Conservation (phyloP, 1,140 invertebrate species). For the Myzus persicae region DNA sequence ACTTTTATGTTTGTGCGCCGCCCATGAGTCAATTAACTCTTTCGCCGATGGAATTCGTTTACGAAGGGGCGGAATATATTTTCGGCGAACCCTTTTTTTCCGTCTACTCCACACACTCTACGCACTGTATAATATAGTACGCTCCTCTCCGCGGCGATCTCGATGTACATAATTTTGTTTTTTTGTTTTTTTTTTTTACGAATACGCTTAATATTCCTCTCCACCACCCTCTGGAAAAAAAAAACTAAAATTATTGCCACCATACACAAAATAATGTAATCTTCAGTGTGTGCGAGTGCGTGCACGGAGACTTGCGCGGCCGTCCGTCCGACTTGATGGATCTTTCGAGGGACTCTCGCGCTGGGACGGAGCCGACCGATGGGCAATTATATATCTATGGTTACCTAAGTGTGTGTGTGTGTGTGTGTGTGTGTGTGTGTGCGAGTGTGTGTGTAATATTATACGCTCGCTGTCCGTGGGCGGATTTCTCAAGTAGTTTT, state of each 20-base stretch:
- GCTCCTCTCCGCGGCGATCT: not conserved
- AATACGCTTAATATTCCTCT: not conserved
- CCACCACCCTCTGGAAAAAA: not conserved
- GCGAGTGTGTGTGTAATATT: not conserved
- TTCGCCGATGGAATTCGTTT: slow-evolving; percentile 56
- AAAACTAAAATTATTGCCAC: not conserved
- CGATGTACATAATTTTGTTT: not conserved
- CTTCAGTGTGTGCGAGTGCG: not conserved
- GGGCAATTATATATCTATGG: not conserved
- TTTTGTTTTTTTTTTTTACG: slow-evolving; percentile 21
- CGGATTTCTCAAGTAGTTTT: slow-evolving; percentile 58
- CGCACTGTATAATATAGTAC: not conserved
- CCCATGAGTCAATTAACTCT: slow-evolving; percentile 56
- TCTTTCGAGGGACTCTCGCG: slow-evolving; percentile 5
- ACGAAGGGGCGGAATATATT: slow-evolving; percentile 57
- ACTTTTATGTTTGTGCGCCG: slow-evolving; percentile 46
- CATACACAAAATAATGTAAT: not conserved
- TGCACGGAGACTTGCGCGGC: not conserved
- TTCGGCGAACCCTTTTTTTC: slow-evolving; percentile 55
- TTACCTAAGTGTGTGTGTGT: not conserved
- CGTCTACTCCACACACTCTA: not conserved
- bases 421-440: not conserved
- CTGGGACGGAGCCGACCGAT: not conserved
- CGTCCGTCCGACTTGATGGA: slow-evolving; percentile 32
- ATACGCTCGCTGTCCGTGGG: slow-evolving; percentile 37